Evolutionary conservation across 1,140 invertebrate genomes (phyloP).

Genomic region (Stenopsyche tienmushanensis): DNA sequence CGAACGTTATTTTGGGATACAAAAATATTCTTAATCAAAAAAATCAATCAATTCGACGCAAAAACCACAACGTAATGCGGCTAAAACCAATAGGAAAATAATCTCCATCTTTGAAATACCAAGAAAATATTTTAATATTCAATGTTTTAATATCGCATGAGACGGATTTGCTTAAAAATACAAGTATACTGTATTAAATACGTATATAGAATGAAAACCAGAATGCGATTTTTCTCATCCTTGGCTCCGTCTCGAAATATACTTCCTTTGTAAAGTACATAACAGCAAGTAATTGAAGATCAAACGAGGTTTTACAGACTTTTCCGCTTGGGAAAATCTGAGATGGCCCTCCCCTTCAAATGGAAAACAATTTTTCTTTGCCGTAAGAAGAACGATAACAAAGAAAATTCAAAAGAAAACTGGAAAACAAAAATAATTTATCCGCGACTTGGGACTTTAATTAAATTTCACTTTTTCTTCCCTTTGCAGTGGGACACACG

Average conservation of each 20-base stretch:
- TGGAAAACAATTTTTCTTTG: conserved; percentile 24
- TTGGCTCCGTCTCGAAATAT: conserved; percentile 8
- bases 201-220: too few species aligned
- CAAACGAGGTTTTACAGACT: conserved; percentile 27
- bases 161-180: too few species aligned
- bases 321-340: conserved; percentile 26
- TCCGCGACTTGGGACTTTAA: conserved; percentile 30
- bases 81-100: too few species aligned
- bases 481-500: background rate
- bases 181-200: too few species aligned
- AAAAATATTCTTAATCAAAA: too few species aligned
- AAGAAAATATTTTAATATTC: too few species aligned
- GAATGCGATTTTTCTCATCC: background rate
- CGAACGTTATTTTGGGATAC: too few species aligned
- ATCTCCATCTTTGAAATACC: too few species aligned
- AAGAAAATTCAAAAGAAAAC: conserved; percentile 35
- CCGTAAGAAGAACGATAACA: conserved; percentile 22
- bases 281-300: conserved; percentile 31
- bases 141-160: too few species aligned
- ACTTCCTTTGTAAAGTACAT: conserved; percentile 29
- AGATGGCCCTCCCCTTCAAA: background rate
- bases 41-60: too few species aligned
- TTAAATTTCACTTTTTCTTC: conserved; percentile 30
- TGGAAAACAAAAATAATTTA: conserved; percentile 34
- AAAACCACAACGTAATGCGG: too few species aligned